phyloP scores from a whole-genome alignment of 2,888 invertebrate genomes.

The Hypolimnas misippus region DNA sequence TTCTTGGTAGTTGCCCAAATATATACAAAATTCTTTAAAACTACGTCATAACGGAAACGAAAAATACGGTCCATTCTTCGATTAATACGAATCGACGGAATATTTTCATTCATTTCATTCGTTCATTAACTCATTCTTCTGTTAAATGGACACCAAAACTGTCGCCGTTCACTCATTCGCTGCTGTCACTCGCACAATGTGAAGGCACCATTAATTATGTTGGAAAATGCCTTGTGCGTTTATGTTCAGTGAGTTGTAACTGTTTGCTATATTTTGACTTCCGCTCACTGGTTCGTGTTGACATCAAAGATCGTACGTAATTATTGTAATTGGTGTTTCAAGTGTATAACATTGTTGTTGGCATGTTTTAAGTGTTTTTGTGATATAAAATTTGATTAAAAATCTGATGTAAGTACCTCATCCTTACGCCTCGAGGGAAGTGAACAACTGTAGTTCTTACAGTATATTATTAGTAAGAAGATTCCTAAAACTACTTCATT shows the following conservation, averaged over 20 bases:
- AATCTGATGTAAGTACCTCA: too few relatives aligned
- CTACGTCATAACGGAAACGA: too few relatives aligned
- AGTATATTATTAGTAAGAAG: too few relatives aligned
- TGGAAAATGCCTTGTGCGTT: slow-evolving; percentile 11
- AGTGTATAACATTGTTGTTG: not conserved
- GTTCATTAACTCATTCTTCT: slow-evolving; percentile 13
- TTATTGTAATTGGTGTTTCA: not conserved
- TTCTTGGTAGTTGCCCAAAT: too few relatives aligned
- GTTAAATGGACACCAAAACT: slow-evolving; percentile 25
- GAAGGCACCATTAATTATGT: slow-evolving; percentile 17
- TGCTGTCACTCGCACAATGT: slow-evolving; percentile 16
- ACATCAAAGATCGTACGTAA: not conserved
- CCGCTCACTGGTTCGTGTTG: not conserved
- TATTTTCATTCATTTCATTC: not conserved
- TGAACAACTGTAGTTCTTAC: too few relatives aligned
- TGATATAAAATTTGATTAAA: too few relatives aligned
- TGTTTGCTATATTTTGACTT: slow-evolving; percentile 23
- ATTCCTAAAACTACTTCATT: too few relatives aligned
- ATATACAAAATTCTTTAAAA: too few relatives aligned
- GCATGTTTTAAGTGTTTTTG: too few relatives aligned
- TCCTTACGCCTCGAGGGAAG: too few relatives aligned
- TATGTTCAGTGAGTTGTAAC: slow-evolving; percentile 1
- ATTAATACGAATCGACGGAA: not conserved
- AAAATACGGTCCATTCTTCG: too few relatives aligned
- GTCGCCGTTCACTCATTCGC: slow-evolving; percentile 18